Evolutionary conservation across 1,140 invertebrate species (phyloP).

Genomic region (Dysdera silvatica): DNA sequence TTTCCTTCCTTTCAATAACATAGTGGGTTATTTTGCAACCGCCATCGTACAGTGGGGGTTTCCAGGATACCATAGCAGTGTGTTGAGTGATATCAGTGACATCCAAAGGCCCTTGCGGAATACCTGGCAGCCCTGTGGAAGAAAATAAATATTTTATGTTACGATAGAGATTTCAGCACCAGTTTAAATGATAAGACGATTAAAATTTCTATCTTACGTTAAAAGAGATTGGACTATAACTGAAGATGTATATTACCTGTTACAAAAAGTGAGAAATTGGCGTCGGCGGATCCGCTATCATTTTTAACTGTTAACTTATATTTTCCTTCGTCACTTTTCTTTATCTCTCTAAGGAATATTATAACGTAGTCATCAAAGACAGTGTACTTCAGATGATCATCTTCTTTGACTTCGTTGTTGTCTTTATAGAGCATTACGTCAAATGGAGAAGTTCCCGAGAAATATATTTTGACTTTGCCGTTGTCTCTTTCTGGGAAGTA

Average conservation of each 20-base stretch:
- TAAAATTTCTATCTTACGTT: too few relatives aligned
- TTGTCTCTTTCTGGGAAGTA: constrained; percentile 89
- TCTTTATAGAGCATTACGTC: constrained; percentile 73
- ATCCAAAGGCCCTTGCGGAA: constrained; percentile 87
- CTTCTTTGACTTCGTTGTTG: constrained; percentile 66
- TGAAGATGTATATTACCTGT: constrained; percentile 62
- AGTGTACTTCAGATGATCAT: constrained; percentile 75
- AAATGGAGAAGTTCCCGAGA: constrained; percentile 85
- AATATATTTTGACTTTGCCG: constrained; percentile 88
- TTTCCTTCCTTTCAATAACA: constrained; percentile 79
- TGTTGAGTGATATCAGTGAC: constrained; percentile 80
- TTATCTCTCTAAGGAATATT: constrained; percentile 79
- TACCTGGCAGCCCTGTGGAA: constrained; percentile 63
- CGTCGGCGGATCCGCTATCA: constrained; percentile 76
- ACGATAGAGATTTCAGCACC: too few relatives aligned
- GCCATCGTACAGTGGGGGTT: constrained; percentile 85
- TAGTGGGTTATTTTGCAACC: constrained; percentile 84
- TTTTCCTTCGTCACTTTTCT: constrained; percentile 68
- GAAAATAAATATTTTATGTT: constrained; percentile 13
- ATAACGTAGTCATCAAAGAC: constrained; percentile 94
- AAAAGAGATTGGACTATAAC: too few relatives aligned
- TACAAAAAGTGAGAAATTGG: constrained; percentile 74
- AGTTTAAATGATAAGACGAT: too few relatives aligned
- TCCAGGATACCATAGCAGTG: constrained; percentile 79
- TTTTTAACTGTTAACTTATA: constrained; percentile 85